phyloP scores from a whole-genome alignment of 1,140 invertebrate species.

The Monochamus saltuarius region DNA sequence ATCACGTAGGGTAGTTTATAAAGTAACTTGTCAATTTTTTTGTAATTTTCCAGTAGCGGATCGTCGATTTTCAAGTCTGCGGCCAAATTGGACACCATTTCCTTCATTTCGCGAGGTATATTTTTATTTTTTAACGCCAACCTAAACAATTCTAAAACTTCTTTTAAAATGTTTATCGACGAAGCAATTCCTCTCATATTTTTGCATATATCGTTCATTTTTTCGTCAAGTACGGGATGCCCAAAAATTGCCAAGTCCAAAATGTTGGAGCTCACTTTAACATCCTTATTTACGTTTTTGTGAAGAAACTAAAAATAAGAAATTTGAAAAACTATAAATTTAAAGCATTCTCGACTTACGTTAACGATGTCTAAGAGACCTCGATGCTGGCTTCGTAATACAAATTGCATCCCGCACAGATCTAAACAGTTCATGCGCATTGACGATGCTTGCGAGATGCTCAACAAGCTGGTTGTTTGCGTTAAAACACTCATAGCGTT shows the following conservation, averaged over 20 bases:
- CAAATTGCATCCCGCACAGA: conserved; percentile 3
- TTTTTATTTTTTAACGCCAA: background rate
- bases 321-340: background rate
- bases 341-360: conserved; percentile 19
- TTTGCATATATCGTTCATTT: conserved; percentile 52
- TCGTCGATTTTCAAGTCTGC: conserved; percentile 39
- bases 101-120: background rate
- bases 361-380: conserved; percentile 29
- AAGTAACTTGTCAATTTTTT: conserved; percentile 42
- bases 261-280: conserved; percentile 30
- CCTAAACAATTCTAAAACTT: background rate
- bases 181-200: background rate
- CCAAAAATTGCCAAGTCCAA: conserved; percentile 62
- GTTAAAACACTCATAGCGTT: conserved; percentile 43
- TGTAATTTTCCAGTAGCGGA: conserved; percentile 44
- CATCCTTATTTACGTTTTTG: conserved; percentile 18
- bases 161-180: background rate
- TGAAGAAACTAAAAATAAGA: conserved; percentile 25
- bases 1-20: conserved; percentile 34
- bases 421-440: conserved; percentile 13
- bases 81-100: conserved; percentile 17
- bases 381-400: conserved; percentile 23
- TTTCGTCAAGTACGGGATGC: conserved; percentile 57
- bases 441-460: conserved; percentile 49
- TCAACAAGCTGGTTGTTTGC: conserved; percentile 41